Conservation (phyloP, 2,113 vertebrate genomes). For the Sula dactylatra region DNA sequence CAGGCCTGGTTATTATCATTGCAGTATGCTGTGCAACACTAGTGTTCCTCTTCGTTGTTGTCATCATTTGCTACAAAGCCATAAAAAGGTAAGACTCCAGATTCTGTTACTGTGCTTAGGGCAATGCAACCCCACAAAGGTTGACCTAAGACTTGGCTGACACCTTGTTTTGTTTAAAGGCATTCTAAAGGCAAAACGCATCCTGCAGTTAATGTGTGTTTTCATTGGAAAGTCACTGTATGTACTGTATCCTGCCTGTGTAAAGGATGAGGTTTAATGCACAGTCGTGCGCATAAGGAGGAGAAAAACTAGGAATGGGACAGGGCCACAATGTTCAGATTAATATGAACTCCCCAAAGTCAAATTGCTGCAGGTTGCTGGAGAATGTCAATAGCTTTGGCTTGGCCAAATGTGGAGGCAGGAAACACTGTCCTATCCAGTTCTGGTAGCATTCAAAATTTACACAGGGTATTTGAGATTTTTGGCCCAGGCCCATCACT, state of each 20-base stretch:
- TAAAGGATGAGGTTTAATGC: not conserved
- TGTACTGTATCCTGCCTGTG: not conserved
- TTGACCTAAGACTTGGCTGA: not conserved
- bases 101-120: not conserved
- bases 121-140: not conserved
- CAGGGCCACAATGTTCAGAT: not conserved
- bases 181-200: not conserved
- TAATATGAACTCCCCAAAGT: not conserved
- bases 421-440: not conserved
- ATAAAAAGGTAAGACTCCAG: conserved; percentile 88
- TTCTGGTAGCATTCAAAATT: not conserved
- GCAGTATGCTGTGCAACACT: conserved; percentile 86
- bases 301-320: not conserved
- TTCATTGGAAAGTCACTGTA: not conserved
- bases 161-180: not conserved
- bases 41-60: conserved; percentile 88
- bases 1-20: conserved; percentile 83
- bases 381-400: not conserved
- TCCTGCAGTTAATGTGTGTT: not conserved
- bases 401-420: not conserved
- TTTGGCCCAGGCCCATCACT: not conserved
- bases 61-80: conserved; percentile 98
- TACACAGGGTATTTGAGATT: not conserved
- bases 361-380: not conserved
- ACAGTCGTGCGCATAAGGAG: not conserved